These are phyloP conservation scores for Drosophila cyrtoloma DNA, from an alignment of 2,888 invertebrate genomes.

Conservation along the genomic window DNA sequence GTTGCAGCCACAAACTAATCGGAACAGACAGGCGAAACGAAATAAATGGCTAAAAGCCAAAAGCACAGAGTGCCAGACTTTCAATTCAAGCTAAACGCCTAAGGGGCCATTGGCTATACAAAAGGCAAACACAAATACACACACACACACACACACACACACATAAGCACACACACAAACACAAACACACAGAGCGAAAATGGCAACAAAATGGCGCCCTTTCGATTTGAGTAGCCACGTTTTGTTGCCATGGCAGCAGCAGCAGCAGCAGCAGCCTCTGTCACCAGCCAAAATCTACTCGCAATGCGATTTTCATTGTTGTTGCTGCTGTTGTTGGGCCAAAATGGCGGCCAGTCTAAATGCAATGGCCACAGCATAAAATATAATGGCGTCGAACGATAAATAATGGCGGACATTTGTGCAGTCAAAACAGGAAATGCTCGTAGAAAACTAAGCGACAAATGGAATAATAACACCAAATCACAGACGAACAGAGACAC, in stretches of 20 bases:
- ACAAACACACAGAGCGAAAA: constrained; percentile 2
- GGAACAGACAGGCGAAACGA: constrained; percentile 38
- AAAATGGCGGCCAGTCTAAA: constrained; percentile 57
- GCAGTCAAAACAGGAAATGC: constrained; percentile 79
- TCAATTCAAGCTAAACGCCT: constrained; percentile 42
- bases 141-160: not conserved
- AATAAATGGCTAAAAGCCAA: constrained; percentile 50
- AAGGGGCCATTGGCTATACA: constrained; percentile 26
- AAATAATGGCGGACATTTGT: constrained; percentile 72
- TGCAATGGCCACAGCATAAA: constrained; percentile 55
- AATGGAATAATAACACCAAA: constrained; percentile 68
- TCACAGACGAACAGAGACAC: constrained; percentile 12
- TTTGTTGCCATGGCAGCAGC: constrained; percentile 71
- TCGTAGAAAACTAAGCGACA: constrained; percentile 71
- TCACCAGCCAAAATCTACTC: constrained; percentile 21
- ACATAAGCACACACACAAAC: not conserved
- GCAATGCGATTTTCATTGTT: constrained; percentile 34
- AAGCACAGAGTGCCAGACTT: constrained; percentile 7
- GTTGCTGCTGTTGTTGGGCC: constrained; percentile 8
- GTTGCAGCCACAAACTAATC: constrained; percentile 51
- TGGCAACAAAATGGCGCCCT: constrained; percentile 58
- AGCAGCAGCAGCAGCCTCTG: constrained; percentile 20
- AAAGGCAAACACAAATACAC: not conserved
- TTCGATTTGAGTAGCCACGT: constrained; percentile 34
- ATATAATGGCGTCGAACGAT: constrained; percentile 71